Base-by-base conservation (phyloP, 2,888 invertebrate species). In the Erebia ligea region DNA sequence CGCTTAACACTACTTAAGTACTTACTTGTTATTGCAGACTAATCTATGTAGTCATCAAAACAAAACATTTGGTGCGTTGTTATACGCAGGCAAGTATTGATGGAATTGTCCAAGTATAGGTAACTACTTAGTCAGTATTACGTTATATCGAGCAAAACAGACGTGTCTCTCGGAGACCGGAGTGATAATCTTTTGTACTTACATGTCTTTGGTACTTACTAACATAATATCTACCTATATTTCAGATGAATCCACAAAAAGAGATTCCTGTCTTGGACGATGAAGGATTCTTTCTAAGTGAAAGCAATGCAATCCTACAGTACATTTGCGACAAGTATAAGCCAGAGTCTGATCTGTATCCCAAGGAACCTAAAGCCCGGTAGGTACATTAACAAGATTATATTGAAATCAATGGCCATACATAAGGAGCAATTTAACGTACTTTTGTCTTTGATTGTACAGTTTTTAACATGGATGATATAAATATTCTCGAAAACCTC, bases 251-350 rank as follows among this genome's bases (percentile, higher is more conserved):
- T 86, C 96, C 96, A 0, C 96, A 96, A 86, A 96, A 96, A 82
- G 96, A 97, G 85, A 96, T 97, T 80, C 96, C 97, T 1, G 95
- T 96, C 1, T 83, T 98, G 69, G 96, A 97, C 75, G 98, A 98
- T 81, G 94, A 96, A 79, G 97, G 97, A 25, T 96, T 97, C 82
- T 94, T 93, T 76, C 87, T 98, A 67, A 95, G 97, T 77, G 98
- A 98, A 89, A 97, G 97, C 77, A 93, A 94, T 77, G 95, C 95
- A 3, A 95, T 95, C 73, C 86, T 94, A 69, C 95, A 96, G 86
- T 97, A 97, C 83, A 86, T 98, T 71, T 96, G 96, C 66, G 97
- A 97, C 76, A 96, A 96, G 84, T 97, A 96, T 81, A 94, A 93
- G 64, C 95, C 95, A 45, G 94, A 94, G 11, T 95, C 94, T 15